phyloP scores from a whole-genome alignment of 1,140 invertebrate genomes.

The Cotesia typhae region DNA sequence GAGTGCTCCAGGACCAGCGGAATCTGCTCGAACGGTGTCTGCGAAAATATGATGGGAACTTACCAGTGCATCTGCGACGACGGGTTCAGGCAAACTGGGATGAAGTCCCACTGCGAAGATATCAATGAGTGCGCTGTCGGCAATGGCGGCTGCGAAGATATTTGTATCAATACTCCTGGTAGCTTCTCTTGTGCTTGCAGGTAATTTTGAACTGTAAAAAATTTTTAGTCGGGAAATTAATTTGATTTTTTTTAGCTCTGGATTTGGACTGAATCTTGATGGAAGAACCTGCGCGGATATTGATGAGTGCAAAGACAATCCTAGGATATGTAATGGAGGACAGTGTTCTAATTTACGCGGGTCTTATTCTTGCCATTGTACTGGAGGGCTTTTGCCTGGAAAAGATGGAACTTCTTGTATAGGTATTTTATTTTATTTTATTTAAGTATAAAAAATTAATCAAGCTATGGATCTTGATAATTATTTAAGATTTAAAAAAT shows the following conservation, averaged over 20 bases:
- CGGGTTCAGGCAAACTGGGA: constrained; percentile 76
- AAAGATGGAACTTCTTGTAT: constrained; percentile 75
- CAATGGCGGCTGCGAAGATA: constrained; percentile 73
- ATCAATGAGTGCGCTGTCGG: constrained; percentile 71
- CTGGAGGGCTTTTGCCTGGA: constrained; percentile 75
- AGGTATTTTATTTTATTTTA: constrained; percentile 61
- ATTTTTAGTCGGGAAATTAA: constrained; percentile 35
- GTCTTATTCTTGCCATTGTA: constrained; percentile 81
- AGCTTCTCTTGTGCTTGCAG: constrained; percentile 68
- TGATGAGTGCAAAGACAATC: constrained; percentile 82
- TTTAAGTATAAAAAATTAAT: neutral
- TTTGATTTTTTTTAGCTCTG: constrained; percentile 69
- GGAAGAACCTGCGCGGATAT: constrained; percentile 73
- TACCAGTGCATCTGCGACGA: constrained; percentile 88
- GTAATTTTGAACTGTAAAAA: constrained; percentile 46
- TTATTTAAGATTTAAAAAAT: too few relatives aligned
- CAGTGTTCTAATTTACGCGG: constrained; percentile 82
- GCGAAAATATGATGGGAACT: constrained; percentile 87
- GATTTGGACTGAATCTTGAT: constrained; percentile 72
- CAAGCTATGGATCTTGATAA: too few relatives aligned
- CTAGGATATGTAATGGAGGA: constrained; percentile 84
- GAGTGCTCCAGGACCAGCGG: constrained; percentile 82
- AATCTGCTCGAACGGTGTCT: constrained; percentile 85
- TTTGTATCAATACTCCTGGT: constrained; percentile 73
- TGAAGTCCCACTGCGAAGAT: constrained; percentile 73